These are phyloP conservation scores for Melanotaenia maccullochi DNA, from an alignment of 2,797 vertebrate species.

Conservation along the genomic window DNA sequence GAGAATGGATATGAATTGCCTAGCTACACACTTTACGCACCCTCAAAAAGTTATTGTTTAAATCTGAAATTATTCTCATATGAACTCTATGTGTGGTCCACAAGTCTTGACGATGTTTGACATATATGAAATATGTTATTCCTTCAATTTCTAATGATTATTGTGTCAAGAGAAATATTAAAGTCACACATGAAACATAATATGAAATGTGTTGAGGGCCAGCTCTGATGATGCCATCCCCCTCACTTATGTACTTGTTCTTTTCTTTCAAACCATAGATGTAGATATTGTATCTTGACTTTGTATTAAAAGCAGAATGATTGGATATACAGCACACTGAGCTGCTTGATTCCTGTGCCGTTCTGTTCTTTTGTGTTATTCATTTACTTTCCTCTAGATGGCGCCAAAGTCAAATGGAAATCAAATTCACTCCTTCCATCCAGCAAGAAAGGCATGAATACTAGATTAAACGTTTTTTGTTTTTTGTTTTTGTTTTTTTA, in stretches of 20 bases:
- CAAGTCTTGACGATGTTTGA: conserved; percentile 78
- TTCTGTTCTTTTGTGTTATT: conserved; percentile 38
- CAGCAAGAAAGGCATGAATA: neutral
- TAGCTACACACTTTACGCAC: conserved; percentile 56
- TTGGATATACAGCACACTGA: conserved; percentile 81
- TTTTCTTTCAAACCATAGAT: conserved; percentile 93
- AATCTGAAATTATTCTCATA: conserved; percentile 76
- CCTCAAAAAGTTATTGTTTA: conserved; percentile 60
- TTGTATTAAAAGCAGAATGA: conserved; percentile 99
- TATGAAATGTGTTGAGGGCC: conserved; percentile 75
- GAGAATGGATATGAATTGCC: conserved; percentile 55
- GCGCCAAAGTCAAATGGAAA: conserved; percentile 30
- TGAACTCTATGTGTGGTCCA: conserved; percentile 78
- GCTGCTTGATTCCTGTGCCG: conserved; percentile 40
- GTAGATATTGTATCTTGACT: conserved; percentile 97
- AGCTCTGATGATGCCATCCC: conserved; percentile 75
- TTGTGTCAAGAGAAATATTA: conserved; percentile 76
- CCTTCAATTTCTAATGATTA: conserved; percentile 77
- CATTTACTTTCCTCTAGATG: conserved; percentile 59
- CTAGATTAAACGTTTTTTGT: neutral
- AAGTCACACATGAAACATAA: conserved; percentile 66
- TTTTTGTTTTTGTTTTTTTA: neutral
- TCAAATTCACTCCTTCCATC: neutral
- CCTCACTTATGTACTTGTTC: conserved; percentile 85
- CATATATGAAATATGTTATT: conserved; percentile 82